phyloP scores from a whole-genome alignment of 2,113 vertebrate genomes.

The Ctenomys sociabilis region DNA sequence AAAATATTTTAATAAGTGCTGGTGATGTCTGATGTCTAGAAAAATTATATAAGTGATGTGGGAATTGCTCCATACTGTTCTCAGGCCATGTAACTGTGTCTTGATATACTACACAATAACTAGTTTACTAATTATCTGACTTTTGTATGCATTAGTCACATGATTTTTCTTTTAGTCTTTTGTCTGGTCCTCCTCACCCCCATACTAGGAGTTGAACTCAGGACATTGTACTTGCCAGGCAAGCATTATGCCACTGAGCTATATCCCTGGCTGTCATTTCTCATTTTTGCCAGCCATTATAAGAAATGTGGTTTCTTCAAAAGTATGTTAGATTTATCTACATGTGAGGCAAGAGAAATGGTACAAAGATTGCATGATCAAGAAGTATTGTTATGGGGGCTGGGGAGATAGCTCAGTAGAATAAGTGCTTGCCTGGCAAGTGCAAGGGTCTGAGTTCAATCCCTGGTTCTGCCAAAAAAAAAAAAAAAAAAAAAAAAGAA shows the following conservation, averaged over 20 bases:
- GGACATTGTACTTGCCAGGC: no score
- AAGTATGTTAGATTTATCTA: neutral
- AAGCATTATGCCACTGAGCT: no score
- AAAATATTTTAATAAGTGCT: constrained; percentile 2
- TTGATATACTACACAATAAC: neutral
- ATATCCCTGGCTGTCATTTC: neutral
- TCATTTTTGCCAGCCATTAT: constrained; percentile 37
- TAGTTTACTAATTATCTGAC: neutral
- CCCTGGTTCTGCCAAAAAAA: no score
- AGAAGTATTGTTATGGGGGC: neutral
- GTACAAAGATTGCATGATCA: neutral
- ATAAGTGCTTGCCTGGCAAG: no score
- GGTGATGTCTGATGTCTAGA: neutral
- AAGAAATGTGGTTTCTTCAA: constrained; percentile 34
- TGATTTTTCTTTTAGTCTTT: constrained; percentile 17
- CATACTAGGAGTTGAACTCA: no score
- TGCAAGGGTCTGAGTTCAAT: no score
- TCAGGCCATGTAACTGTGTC: neutral
- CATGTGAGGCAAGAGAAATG: neutral
- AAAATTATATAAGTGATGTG: constrained; percentile 27
- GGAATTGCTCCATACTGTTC: neutral
- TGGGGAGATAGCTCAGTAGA: no score
- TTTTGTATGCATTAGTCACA: neutral
- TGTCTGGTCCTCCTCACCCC: neutral
- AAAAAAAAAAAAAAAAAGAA: no score